phyloP scores from a whole-genome alignment of 2,113 vertebrate species.

The Lates calcarifer region DNA sequence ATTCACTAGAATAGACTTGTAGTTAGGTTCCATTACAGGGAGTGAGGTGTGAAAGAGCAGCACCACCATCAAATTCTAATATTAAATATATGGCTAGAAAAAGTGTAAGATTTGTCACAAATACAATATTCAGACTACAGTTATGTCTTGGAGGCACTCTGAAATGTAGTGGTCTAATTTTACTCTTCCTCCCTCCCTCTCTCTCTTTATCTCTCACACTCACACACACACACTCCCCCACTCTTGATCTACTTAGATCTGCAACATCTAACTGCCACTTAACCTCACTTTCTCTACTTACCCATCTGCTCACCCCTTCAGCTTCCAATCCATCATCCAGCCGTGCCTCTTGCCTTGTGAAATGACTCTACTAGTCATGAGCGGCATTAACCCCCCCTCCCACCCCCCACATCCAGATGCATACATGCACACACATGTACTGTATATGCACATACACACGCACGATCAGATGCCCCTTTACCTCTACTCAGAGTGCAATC shows the following conservation, averaged over 20 bases:
- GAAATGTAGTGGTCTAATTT: conserved; percentile 38
- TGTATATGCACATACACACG: conserved; percentile 28
- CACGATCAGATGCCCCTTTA: conserved; percentile 83
- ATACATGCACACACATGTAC: conserved; percentile 35
- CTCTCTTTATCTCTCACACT: conserved; percentile 19
- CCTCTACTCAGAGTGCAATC: conserved; percentile 85
- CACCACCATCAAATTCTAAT: not conserved
- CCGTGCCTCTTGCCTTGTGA: conserved; percentile 65
- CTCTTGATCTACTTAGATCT: conserved; percentile 84
- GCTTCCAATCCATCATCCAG: conserved; percentile 78
- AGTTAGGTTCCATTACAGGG: not conserved
- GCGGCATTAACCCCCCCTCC: conserved; percentile 72
- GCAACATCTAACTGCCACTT: conserved; percentile 86
- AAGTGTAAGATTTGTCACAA: conserved; percentile 30
- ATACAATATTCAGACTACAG: conserved; percentile 23
- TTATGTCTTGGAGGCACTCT: conserved; percentile 46
- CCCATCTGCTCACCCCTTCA: conserved; percentile 78
- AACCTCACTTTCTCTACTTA: conserved; percentile 87
- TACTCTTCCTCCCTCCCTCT: conserved; percentile 39
- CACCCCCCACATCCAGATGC: conserved; percentile 56
- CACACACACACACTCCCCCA: conserved; percentile 37
- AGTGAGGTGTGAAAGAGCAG: not conserved
- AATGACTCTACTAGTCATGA: conserved; percentile 79
- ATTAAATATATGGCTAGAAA: not conserved
- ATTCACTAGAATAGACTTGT: not conserved